Conservation (phyloP, 2,113 vertebrate genomes). For the Cyanocitta stelleri region DNA sequence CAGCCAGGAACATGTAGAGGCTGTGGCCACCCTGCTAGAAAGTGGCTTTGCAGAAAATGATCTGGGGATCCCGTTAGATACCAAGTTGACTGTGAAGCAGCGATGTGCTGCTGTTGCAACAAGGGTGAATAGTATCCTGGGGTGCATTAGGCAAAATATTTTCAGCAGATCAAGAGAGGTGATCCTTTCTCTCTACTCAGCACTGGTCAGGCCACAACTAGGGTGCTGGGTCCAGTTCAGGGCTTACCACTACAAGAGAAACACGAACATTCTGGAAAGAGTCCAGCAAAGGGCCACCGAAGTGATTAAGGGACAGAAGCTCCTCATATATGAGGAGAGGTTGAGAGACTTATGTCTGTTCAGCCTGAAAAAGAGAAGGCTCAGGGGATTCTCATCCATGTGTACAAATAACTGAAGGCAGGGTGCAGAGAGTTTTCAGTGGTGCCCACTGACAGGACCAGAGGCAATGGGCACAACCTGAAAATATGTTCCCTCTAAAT, state of each 20-base stretch:
- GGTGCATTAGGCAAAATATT: background rate
- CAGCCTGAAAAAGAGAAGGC: background rate
- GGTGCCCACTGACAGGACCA: background rate
- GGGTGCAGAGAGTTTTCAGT: background rate
- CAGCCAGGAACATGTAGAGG: background rate
- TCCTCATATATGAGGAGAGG: background rate
- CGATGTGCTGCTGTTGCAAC: background rate
- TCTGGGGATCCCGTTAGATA: background rate
- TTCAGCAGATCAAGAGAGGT: background rate
- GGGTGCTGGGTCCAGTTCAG: background rate
- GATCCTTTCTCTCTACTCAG: background rate
- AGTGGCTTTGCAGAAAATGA: background rate
- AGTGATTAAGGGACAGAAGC: background rate
- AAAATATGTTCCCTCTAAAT: background rate
- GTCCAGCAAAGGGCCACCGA: background rate
- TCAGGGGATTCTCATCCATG: background rate
- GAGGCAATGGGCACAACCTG: background rate
- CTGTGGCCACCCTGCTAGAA: fast-evolving
- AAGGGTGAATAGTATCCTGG: background rate
- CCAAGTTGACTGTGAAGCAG: background rate
- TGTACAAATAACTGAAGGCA: background rate
- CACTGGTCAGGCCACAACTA: background rate
- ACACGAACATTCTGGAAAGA: background rate
- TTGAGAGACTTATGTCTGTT: background rate
- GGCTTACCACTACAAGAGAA: background rate